Evolutionary conservation across 92 coral and sea anemone genomes (phyloP).

Genomic region (Blastomussa wellsi): DNA sequence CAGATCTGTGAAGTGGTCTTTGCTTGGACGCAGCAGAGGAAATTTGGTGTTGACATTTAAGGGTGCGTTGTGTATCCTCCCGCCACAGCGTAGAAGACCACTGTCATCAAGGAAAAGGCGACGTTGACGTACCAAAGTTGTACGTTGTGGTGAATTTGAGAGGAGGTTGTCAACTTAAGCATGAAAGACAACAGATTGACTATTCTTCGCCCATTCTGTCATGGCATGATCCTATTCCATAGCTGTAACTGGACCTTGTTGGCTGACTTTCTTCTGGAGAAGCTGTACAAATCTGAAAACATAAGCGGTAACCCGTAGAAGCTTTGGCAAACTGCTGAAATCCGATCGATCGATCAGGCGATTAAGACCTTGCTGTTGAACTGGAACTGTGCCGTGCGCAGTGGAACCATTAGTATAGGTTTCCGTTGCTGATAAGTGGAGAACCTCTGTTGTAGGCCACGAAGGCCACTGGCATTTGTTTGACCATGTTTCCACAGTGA

Average conservation of each 20-base stretch:
- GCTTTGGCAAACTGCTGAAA: not conserved
- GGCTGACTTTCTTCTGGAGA: too few species aligned
- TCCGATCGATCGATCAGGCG: not conserved
- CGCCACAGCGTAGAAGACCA: too few species aligned
- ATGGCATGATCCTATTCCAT: slow-evolving; percentile 7
- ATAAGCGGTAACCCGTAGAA: slow-evolving; percentile 10
- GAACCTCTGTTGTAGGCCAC: slow-evolving; percentile 17
- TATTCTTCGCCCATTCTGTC: slow-evolving; percentile 2
- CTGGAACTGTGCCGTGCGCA: not conserved
- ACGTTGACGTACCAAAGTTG: too few species aligned
- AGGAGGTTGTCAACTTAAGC: slow-evolving; percentile 22
- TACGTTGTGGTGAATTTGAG: too few species aligned
- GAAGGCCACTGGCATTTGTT: slow-evolving; percentile 40
- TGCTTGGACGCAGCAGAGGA: too few species aligned
- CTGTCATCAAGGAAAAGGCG: too few species aligned
- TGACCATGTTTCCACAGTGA: slow-evolving; percentile 34
- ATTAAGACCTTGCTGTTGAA: not conserved
- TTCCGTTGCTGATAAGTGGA: not conserved
- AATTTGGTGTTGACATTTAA: too few species aligned
- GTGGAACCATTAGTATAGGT: not conserved
- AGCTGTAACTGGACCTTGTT: slow-evolving; percentile 11
- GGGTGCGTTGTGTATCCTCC: too few species aligned
- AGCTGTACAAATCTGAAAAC: slow-evolving; percentile 22
- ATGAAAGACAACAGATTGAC: slow-evolving; percentile 18
- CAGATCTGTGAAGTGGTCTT: too few species aligned